Conservation (phyloP, 2,888 invertebrate species). For the Tenthredo scrophulariae region DNA sequence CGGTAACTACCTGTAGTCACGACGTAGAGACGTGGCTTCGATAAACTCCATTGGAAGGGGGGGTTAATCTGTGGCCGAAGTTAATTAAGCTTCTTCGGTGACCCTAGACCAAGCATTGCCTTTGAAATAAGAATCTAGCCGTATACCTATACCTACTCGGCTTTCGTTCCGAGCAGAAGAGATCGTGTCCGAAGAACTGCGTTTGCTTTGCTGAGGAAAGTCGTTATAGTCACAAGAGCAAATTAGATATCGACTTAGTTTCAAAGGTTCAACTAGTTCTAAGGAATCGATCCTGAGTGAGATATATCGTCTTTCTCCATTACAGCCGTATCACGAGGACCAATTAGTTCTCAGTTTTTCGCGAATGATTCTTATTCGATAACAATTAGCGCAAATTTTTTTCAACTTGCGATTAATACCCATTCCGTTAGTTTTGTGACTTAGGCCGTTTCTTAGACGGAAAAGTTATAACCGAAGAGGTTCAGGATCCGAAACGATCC, state of each 20-base stretch:
- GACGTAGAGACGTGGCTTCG: constrained; percentile 32
- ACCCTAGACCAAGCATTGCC: constrained; percentile 23
- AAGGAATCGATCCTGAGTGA: constrained; percentile 12
- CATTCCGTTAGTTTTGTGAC: background rate
- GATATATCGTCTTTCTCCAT: constrained; percentile 5
- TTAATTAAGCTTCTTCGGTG: constrained; percentile 53
- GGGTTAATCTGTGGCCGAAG: constrained; percentile 55
- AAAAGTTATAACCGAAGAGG: background rate
- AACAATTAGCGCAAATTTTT: background rate
- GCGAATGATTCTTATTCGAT: background rate
- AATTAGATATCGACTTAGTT: constrained; percentile 11
- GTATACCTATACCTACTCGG: constrained; percentile 1
- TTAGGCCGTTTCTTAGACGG: background rate
- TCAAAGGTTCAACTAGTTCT: constrained; percentile 20
- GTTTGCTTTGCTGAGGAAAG: constrained; percentile 30
- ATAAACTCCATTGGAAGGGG: constrained; percentile 8
- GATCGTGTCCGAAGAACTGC: background rate
- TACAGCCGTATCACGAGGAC: background rate
- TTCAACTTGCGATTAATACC: background rate
- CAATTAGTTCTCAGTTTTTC: constrained; percentile 21
- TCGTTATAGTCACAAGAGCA: constrained; percentile 6
- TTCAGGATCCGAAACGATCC: constrained; percentile 50
- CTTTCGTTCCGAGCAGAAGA: background rate
- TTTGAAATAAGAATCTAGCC: constrained; percentile 40
- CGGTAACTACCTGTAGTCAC: constrained; percentile 50